These are phyloP conservation scores for Dendrocincla fuliginosa DNA, from an alignment of 2,797 vertebrate genomes.

Conservation along the genomic window DNA sequence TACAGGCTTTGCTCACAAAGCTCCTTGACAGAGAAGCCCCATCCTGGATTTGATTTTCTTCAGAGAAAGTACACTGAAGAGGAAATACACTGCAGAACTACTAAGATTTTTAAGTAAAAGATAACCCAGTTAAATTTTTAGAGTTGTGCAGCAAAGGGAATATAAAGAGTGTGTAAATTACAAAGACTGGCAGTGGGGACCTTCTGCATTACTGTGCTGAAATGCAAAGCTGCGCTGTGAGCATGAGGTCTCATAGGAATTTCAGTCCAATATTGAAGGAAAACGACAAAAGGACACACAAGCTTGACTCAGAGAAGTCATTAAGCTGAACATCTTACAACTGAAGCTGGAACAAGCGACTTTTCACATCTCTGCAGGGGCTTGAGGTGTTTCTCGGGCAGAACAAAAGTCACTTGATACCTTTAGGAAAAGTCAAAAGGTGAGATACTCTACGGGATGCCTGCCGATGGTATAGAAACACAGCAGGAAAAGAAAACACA, in stretches of 20 bases:
- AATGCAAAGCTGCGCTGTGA: neutral
- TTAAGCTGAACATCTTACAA: neutral
- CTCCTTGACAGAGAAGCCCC: neutral
- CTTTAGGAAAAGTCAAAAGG: neutral
- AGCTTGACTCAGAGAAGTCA: neutral
- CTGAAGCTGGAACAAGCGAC: neutral
- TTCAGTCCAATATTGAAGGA: neutral
- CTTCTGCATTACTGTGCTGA: neutral
- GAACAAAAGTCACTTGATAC: neutral
- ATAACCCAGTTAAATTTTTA: neutral
- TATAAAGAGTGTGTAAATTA: neutral
- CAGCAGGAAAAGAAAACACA: neutral
- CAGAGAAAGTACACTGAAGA: neutral
- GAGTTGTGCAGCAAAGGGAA: neutral
- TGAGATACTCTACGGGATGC: neutral
- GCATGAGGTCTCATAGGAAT: neutral
- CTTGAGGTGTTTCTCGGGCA: neutral
- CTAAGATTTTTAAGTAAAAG: neutral
- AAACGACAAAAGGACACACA: neutral
- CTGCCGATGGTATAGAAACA: neutral
- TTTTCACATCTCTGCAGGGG: neutral
- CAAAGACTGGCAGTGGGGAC: rapidly evolving
- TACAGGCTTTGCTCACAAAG: neutral
- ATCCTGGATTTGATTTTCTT: neutral
- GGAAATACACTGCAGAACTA: neutral